These are phyloP conservation scores for Panagrolaimus sp. DNA, from an alignment of 1,140 invertebrate genomes.

Conservation along the genomic window DNA sequence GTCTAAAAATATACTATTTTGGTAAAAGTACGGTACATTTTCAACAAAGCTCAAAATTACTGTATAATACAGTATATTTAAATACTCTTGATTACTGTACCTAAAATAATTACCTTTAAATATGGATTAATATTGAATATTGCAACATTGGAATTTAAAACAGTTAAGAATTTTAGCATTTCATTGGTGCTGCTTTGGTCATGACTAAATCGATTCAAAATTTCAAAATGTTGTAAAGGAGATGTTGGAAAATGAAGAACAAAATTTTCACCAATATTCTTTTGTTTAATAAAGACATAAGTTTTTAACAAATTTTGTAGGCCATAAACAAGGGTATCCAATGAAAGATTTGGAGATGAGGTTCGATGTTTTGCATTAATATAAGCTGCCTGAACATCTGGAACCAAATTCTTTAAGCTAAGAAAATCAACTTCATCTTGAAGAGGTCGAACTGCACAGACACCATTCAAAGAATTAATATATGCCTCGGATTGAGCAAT, in stretches of 20 bases:
- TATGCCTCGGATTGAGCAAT: neutral
- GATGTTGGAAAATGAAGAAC: neutral
- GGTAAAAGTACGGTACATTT: too few relatives aligned
- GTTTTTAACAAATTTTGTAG: neutral
- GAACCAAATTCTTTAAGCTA: too few relatives aligned
- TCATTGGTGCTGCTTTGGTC: neutral
- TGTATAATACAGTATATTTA: too few relatives aligned
- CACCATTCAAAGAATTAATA: neutral
- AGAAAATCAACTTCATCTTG: neutral
- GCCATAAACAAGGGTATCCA: neutral
- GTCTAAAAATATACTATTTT: neutral
- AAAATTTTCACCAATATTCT: neutral
- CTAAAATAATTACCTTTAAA: neutral
- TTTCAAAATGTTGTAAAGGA: neutral
- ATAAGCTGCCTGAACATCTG: too few relatives aligned
- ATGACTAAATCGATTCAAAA: neutral
- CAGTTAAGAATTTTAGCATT: neutral
- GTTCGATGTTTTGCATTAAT: too few relatives aligned
- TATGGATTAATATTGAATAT: neutral
- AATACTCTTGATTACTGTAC: too few relatives aligned
- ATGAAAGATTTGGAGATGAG: neutral
- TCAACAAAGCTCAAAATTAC: neutral
- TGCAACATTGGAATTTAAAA: constrained; percentile 3
- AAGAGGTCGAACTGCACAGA: neutral
- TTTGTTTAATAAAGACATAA: neutral